Percentiles rank a stretch among this genome's conserved stretches.
These are phyloP conservation scores for Lophochroa leadbeateri DNA, from an alignment of 2,113 vertebrate species.

Conservation along the genomic window DNA sequence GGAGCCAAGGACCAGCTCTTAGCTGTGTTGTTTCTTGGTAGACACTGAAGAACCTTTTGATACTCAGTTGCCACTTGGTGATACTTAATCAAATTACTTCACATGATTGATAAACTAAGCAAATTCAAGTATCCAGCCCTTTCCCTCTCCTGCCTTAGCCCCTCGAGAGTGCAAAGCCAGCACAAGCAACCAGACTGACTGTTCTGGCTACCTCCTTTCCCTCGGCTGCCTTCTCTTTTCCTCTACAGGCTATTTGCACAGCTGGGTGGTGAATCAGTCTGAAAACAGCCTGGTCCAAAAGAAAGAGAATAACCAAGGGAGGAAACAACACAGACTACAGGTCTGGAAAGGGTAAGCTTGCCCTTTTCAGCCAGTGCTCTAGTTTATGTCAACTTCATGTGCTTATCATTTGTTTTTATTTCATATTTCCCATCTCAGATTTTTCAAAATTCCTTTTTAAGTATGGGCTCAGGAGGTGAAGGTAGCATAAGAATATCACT, in stretches of 20 bases:
- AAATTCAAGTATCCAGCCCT: background rate
- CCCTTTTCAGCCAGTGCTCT: background rate
- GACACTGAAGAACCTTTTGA: background rate
- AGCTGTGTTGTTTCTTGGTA: background rate
- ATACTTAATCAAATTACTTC: background rate
- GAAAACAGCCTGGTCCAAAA: background rate
- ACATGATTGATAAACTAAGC: background rate
- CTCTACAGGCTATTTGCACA: background rate
- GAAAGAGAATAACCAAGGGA: background rate
- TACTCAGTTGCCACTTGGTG: background rate
- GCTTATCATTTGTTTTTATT: background rate
- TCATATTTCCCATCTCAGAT: background rate
- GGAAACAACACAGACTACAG: background rate
- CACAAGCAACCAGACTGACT: background rate
- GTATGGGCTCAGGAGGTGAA: background rate
- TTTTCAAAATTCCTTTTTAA: background rate
- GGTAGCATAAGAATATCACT: background rate
- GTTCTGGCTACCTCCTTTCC: background rate
- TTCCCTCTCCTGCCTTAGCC: background rate
- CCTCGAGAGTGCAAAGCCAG: background rate
- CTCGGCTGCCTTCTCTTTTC: background rate
- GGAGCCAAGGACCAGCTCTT: background rate
- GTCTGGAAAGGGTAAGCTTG: background rate
- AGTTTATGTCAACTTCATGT: background rate
- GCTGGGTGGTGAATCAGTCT: background rate